Evolutionary conservation across 2,113 vertebrate genomes (phyloP).

Genomic region (Megalops atlanticus): DNA sequence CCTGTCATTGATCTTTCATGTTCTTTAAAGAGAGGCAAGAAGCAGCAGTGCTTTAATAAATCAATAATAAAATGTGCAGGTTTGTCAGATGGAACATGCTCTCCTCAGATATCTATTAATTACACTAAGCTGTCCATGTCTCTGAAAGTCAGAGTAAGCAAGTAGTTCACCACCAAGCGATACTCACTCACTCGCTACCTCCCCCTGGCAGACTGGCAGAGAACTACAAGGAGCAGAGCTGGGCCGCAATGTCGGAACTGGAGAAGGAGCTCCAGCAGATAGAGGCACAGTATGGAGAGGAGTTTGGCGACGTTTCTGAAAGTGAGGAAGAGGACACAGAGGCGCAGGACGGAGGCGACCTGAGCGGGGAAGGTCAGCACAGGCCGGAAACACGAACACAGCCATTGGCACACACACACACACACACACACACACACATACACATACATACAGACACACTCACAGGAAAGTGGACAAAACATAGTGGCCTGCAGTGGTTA

Average conservation of each 20-base stretch:
- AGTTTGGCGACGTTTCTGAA: conserved; percentile 86
- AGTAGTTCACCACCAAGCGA: background rate
- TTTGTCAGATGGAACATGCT: background rate
- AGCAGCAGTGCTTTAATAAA: background rate
- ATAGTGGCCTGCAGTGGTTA: no score
- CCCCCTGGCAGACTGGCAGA: conserved; percentile 75
- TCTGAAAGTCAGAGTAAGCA: background rate
- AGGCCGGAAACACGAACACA: background rate
- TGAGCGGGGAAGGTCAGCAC: conserved; percentile 50
- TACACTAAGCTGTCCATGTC: background rate
- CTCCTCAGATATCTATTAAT: background rate
- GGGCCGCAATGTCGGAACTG: conserved; percentile 85
- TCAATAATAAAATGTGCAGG: background rate
- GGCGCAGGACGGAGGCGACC: conserved; percentile 54
- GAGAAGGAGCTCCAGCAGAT: conserved; percentile 93
- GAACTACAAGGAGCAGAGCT: conserved; percentile 93
- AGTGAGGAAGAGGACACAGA: conserved; percentile 63
- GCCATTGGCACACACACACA: background rate
- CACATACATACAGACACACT: background rate
- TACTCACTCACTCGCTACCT: background rate
- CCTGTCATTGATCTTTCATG: background rate
- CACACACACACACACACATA: background rate
- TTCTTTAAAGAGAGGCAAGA: background rate
- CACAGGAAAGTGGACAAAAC: no score
- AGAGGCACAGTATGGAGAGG: conserved; percentile 87